A percentile compares a stretch with the other conserved stretches of the same genome.
Evolutionary conservation across 2,888 invertebrate species (phyloP).

Genomic region (Zaprionus lineosus): DNA sequence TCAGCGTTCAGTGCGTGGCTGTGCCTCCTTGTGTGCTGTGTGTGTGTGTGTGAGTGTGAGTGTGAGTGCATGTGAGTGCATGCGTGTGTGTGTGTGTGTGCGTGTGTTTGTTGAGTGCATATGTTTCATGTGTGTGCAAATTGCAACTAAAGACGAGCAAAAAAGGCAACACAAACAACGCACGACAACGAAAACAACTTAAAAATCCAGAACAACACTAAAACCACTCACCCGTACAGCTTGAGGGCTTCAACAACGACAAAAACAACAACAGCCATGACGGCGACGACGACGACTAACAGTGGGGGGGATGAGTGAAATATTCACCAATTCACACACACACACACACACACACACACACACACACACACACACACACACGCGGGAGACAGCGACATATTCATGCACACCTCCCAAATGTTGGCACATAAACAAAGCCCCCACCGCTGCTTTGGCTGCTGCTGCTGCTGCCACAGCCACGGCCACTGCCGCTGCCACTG

Average conservation of each 20-base stretch:
- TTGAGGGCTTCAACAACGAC: slow-evolving; percentile 57
- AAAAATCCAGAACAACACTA: slow-evolving; percentile 77
- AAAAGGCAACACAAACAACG: slow-evolving; percentile 58
- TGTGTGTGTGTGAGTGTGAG: slow-evolving; percentile 4
- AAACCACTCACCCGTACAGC: slow-evolving; percentile 73
- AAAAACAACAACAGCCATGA: slow-evolving; percentile 32
- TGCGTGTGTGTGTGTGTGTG: slow-evolving; percentile 24
- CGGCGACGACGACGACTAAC: too few relatives aligned
- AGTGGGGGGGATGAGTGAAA: slow-evolving; percentile 26
- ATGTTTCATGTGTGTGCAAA: slow-evolving; percentile 48
- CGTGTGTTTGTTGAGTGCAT: slow-evolving; percentile 44
- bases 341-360: neutral
- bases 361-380: slow-evolving; percentile 13
- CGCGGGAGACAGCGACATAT: slow-evolving; percentile 2
- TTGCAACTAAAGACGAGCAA: slow-evolving; percentile 65
- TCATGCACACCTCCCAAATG: slow-evolving; percentile 56
- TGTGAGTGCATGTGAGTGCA: slow-evolving; percentile 17
- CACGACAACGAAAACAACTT: slow-evolving; percentile 75
- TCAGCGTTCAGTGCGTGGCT: slow-evolving; percentile 63
- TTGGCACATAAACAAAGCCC: slow-evolving; percentile 69
- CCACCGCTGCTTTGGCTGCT: slow-evolving; percentile 25
- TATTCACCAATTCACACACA: slow-evolving; percentile 8
- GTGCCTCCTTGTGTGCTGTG: slow-evolving; percentile 10
- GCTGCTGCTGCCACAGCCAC: slow-evolving; percentile 18
- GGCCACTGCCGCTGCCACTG: neutral